These are phyloP conservation scores for Latheticus oryzae DNA, from an alignment of 2,888 invertebrate species.

Conservation along the genomic window DNA sequence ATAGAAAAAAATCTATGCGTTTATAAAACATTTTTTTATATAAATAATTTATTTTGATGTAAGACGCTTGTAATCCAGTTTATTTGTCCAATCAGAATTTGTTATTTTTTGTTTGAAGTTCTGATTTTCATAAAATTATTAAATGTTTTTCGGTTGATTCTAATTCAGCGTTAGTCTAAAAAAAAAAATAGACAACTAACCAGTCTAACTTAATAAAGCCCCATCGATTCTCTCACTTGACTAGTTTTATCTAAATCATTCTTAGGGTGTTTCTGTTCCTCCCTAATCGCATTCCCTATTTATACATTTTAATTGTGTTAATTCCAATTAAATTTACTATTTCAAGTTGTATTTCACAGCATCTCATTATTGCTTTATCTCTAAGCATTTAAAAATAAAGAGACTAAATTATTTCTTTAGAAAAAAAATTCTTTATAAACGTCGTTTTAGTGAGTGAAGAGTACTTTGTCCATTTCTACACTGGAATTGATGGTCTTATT, in stretches of 20 bases:
- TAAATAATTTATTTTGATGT: no score
- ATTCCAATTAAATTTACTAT: conserved; percentile 43
- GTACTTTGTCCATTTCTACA: conserved; percentile 42
- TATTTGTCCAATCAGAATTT: no score
- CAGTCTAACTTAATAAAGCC: conserved; percentile 10
- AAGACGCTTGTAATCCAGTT: no score
- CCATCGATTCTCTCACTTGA: conserved; percentile 2
- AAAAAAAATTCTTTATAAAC: conserved; percentile 33
- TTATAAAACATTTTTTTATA: no score
- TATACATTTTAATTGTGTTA: conserved; percentile 43
- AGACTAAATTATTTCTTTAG: conserved; percentile 10
- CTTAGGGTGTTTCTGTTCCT: conserved; percentile 38
- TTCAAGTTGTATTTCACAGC: conserved; percentile 30
- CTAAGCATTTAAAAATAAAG: conserved; percentile 14
- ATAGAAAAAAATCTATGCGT: no score
- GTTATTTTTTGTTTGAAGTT: no score
- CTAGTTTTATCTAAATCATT: conserved; percentile 36
- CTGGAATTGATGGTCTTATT: conserved; percentile 53
- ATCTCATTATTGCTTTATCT: conserved; percentile 35
- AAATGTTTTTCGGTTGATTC: no score
- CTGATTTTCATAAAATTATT: no score
- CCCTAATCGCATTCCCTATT: conserved; percentile 42
- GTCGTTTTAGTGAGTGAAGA: conserved; percentile 36
- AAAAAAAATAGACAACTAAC: conserved; percentile 1
- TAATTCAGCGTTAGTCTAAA: no score